Evolutionary conservation across 2,888 invertebrate genomes (phyloP), one percentile per base, ranked within the genome.

Genomic region (Ophion obscuratus): DNA sequence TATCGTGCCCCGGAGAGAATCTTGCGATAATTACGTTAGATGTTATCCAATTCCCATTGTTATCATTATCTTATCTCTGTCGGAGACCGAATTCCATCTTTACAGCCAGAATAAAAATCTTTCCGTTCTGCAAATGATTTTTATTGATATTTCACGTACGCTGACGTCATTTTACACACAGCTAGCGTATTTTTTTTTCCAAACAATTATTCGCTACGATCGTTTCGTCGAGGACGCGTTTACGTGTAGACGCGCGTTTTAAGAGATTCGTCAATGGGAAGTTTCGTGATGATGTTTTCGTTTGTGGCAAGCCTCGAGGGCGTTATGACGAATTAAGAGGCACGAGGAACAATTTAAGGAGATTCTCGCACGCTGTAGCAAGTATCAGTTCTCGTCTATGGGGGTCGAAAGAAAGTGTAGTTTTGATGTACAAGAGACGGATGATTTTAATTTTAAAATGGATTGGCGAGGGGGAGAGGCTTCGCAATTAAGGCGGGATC

Each of bases 1-100:
- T 9, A 40, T 40, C 40, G 40, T 64, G 31, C 27, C 14, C 4
- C 24, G 9, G 17, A 4, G 27, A n/a, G 53, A 31, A 31, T 31
- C 17, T 57, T 10, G 10, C 17, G 17, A 36, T 14, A 44, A 17
- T 74, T 24, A 14, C 10, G n/a, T 7, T 24, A 24, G 36, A 20
- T 74, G 31, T 73, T 73, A 73, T 24, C 20, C 61, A 64, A 64
- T 64, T 31, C 31, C 36, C 31, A 61, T 73, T 59, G 14, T 53
- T 53, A 59, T 74, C 24, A 61, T 40, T 40, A 40, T 40, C 74
- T 74, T 74, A 74, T 74, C 74, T 73, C 20, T 57, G 40, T 74
- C 61, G 40, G 11, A n/a, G 17, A 53, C 17, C 53, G 5, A 53
- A 11, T 40, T 40, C 5, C 53, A 53, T 11, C 53, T 53, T 53